Percentiles rank a stretch among this genome's conserved stretches.
Conservation (phyloP, 2,113 vertebrate species). For the Bostrychus sinensis region DNA sequence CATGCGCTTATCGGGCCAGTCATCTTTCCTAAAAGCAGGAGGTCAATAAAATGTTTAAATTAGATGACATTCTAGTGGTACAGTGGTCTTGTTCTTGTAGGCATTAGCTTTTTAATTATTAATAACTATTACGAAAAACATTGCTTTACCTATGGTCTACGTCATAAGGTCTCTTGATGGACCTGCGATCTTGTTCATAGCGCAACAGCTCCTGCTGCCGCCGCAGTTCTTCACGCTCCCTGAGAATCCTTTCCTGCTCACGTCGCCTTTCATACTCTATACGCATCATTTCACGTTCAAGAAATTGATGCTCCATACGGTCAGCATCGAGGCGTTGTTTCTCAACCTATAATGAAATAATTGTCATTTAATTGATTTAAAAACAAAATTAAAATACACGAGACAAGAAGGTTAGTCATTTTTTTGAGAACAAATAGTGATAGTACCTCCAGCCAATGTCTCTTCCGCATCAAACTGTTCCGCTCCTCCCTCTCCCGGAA, state of each 20-base stretch:
- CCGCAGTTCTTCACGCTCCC: slow-evolving; percentile 92
- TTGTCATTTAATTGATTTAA: not conserved
- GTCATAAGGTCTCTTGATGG: slow-evolving; percentile 87
- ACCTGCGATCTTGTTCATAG: slow-evolving; percentile 88
- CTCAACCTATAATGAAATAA: slow-evolving; percentile 75
- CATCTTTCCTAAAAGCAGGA: slow-evolving; percentile 82
- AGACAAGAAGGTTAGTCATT: too few relatives aligned
- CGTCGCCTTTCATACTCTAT: slow-evolving; percentile 91
- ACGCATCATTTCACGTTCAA: slow-evolving; percentile 90
- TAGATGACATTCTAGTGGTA: too few relatives aligned
- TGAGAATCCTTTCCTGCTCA: slow-evolving; percentile 93
- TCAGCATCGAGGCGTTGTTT: slow-evolving; percentile 89
- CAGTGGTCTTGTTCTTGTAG: too few relatives aligned
- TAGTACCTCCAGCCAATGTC: slow-evolving; percentile 83
- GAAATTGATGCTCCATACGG: slow-evolving; percentile 89
- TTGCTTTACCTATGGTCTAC: slow-evolving; percentile 83
- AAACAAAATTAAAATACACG: not conserved
- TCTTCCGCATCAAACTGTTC: slow-evolving; percentile 86
- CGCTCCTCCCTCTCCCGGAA: slow-evolving; percentile 89
- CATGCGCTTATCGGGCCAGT: slow-evolving; percentile 91
- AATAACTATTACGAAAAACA: not conserved
- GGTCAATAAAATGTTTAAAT: not conserved
- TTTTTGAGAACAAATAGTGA: not conserved
- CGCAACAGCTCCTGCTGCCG: slow-evolving; percentile 94
- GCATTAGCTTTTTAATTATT: not conserved